A percentile compares a stretch with the other conserved stretches of the same genome.
These are phyloP conservation scores for Cynopterus brachyotis DNA, from an alignment of 2,113 vertebrate genomes.

Conservation along the genomic window DNA sequence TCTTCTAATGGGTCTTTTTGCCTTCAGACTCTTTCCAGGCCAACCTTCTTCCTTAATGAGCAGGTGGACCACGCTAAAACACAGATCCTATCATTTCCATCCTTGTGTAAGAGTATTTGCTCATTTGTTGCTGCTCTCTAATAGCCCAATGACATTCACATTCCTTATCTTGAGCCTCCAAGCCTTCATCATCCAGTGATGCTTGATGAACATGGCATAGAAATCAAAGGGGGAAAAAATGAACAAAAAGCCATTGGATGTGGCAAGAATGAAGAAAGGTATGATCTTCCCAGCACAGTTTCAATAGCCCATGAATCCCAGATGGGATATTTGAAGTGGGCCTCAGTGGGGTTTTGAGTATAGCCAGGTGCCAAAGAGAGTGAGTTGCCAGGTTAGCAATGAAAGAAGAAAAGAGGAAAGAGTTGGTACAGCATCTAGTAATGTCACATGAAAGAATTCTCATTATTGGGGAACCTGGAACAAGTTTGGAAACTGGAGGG, in stretches of 20 bases:
- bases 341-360: fast-evolving
- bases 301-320: neutral
- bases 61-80: neutral
- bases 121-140: neutral
- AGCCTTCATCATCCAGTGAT: neutral
- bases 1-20: neutral
- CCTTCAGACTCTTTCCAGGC: neutral
- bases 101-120: neutral
- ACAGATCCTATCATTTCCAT: neutral
- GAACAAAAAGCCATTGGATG: neutral
- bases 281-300: neutral
- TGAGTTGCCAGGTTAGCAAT: neutral
- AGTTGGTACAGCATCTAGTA: neutral
- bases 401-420: neutral
- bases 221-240: neutral
- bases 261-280: neutral
- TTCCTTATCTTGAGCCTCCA: neutral
- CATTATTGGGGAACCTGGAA: neutral
- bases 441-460: neutral
- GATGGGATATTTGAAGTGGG: neutral
- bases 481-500: neutral
- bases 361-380: neutral
- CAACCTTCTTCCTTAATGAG: neutral
- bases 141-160: neutral
- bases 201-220: neutral